Base-by-base conservation (phyloP, 2,888 invertebrate genomes). In the Amblyjoppa fuscipennis region DNA sequence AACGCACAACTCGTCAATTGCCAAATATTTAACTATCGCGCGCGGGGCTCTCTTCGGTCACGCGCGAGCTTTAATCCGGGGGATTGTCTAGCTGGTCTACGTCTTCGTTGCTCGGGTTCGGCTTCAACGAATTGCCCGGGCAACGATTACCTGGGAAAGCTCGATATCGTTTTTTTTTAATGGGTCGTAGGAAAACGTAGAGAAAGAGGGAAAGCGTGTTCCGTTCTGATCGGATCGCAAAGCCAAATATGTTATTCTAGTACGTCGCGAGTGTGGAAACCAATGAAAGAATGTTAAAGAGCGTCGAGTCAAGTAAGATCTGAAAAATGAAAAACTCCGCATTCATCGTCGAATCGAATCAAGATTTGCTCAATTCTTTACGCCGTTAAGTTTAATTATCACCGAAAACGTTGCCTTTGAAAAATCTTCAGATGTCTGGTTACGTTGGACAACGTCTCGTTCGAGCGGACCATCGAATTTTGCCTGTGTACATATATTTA, bases 181-280 rank as follows among this genome's bases (percentile, higher is more conserved):
- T 64, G 41, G 25, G 34, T 70, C 68, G 49, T 28, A 53, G 16
- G 31, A 61, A 28, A 59, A 70, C n/a, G 49, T 56, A 49, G 68
- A 41, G 38, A 70, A 41, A 75, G 38, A 66, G 56, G 69, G 73
- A 34, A 69, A 81, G 79, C 70, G 20, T 61, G 56, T 75, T 79
- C 83, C 84, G 84, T 88, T 89, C 87, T 89, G 84, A 87, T 89
- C 83, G 88, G 89, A 91, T 89, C 90, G 91, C 89, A 87, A 93
- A 92, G 90, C 93, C 93, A 93, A 93, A 93, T 92, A 93, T 83
- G 78, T 83, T 86, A 83, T 86, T 86, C 86, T 86, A 86, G 86
- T 86, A 86, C 81, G 64, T 82, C 76, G 79, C 68, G 77, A 81
- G 80, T 83, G 4, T 66, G 20, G 25, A 75, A 71, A 70, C 51